Conservation (phyloP, 2,888 invertebrate species). For the Ophraella communa region DNA sequence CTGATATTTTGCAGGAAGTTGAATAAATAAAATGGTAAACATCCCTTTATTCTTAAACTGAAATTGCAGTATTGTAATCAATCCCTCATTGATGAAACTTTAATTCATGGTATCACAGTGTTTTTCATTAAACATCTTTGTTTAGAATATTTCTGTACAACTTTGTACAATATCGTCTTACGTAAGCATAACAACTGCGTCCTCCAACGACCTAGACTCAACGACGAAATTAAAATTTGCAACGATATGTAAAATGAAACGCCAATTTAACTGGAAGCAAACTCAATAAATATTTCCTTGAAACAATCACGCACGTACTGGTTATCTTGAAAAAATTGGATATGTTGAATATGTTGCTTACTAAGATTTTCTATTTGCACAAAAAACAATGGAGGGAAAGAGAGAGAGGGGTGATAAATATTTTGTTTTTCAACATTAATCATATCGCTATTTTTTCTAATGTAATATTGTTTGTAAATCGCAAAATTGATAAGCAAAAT, state of each 20-base stretch:
- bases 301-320: constrained; percentile 7
- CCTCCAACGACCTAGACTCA: constrained; percentile 4
- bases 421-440: background rate
- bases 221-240: constrained; percentile 14
- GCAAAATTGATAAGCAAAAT: too few relatives aligned
- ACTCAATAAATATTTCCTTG: constrained; percentile 27
- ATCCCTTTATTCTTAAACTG: too few relatives aligned
- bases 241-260: constrained; percentile 15
- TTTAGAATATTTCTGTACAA: constrained; percentile 14
- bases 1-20: too few relatives aligned
- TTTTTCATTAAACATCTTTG: constrained; percentile 4
- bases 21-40: too few relatives aligned
- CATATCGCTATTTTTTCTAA: too few relatives aligned
- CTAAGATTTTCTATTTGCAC: background rate
- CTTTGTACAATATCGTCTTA: constrained; percentile 20
- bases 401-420: background rate
- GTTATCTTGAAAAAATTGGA: constrained; percentile 1
- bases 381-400: background rate
- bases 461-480: too few relatives aligned
- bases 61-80: too few relatives aligned
- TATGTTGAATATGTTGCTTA: background rate
- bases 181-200: constrained; percentile 26
- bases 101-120: background rate
- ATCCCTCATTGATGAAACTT: too few relatives aligned
- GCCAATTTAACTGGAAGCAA: constrained; percentile 21